Evolutionary conservation across 35 echinoderm and acorn worm species (phyloP).

Genomic region (Heliocidaris erythrogramma): DNA sequence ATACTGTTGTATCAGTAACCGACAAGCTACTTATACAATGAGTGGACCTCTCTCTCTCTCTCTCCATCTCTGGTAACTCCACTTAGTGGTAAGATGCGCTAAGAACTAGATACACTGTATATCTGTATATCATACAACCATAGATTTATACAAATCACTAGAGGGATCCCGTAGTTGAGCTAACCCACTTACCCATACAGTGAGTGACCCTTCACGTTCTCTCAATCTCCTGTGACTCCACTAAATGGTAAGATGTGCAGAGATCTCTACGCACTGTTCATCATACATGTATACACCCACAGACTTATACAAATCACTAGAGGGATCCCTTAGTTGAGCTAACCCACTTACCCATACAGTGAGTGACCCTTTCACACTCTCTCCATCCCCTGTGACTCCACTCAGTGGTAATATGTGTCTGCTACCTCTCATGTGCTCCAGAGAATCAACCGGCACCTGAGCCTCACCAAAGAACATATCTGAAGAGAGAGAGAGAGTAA

Average conservation of each 20-base stretch:
- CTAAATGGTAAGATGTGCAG: slow-evolving; percentile 89
- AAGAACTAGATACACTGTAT: not conserved
- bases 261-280: no score
- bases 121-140: not conserved
- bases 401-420: slow-evolving; percentile 94
- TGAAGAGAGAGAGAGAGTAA: not conserved
- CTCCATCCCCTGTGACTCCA: slow-evolving; percentile 68
- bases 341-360: slow-evolving; percentile 67
- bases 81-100: not conserved
- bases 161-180: not conserved
- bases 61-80: not conserved
- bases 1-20: no score
- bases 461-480: slow-evolving; percentile 93
- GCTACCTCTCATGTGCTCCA: slow-evolving; percentile 85
- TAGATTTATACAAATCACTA: not conserved
- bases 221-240: slow-evolving; percentile 65
- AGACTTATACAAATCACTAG: not conserved
- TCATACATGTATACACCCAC: not conserved
- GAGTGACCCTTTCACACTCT: slow-evolving; percentile 92
- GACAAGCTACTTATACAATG: no score
- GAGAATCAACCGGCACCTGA: slow-evolving; percentile 62
- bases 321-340: not conserved
- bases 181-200: slow-evolving; percentile 50
- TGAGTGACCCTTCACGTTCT: slow-evolving; percentile 86
- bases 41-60: no score